Percentiles rank a stretch among this genome's conserved stretches.
phyloP scores from a whole-genome alignment of 2,888 invertebrate genomes.

The Octodonta nipae region DNA sequence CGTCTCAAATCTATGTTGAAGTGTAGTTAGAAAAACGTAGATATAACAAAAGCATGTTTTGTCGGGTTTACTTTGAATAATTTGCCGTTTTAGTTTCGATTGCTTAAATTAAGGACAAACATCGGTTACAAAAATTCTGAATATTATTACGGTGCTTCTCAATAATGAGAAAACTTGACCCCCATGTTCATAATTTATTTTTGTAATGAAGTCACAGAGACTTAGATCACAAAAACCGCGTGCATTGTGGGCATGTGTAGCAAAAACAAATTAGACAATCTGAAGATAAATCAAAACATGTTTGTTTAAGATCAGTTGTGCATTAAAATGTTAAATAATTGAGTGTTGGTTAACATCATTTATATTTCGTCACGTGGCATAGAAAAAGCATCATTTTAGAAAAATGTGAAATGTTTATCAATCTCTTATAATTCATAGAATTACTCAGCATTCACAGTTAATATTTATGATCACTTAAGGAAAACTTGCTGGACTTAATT shows the following conservation, averaged over 20 bases:
- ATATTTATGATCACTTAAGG: too few species aligned
- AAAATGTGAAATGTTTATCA: too few species aligned
- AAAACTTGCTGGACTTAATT: too few species aligned
- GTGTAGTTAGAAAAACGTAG: constrained; percentile 23
- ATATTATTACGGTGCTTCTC: constrained; percentile 2
- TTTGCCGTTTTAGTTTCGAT: constrained; percentile 15
- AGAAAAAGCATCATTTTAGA: too few species aligned
- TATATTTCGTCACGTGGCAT: too few species aligned
- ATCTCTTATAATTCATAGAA: too few species aligned
- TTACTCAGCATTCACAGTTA: too few species aligned
- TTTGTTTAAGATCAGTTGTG: constrained; percentile 4
- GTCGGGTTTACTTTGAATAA: constrained; percentile 6
- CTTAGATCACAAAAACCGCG: constrained; percentile 19
- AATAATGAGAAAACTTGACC: too few species aligned
- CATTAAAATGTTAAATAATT: too few species aligned
- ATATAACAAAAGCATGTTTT: constrained; percentile 27
- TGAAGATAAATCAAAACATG: constrained; percentile 7
- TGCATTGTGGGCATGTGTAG: constrained; percentile 30
- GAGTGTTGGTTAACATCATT: too few species aligned
- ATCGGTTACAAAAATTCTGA: constrained; percentile 20
- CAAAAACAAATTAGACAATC: constrained; percentile 11
- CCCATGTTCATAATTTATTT: too few species aligned
- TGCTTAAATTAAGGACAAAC: constrained; percentile 18
- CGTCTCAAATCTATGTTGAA: constrained; percentile 26
- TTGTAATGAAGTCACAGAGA: constrained; percentile 38